A percentile compares a stretch with the other conserved stretches of the same genome.
Evolutionary conservation across 2,113 vertebrate genomes (phyloP).

Genomic region (Paralichthys olivaceus): DNA sequence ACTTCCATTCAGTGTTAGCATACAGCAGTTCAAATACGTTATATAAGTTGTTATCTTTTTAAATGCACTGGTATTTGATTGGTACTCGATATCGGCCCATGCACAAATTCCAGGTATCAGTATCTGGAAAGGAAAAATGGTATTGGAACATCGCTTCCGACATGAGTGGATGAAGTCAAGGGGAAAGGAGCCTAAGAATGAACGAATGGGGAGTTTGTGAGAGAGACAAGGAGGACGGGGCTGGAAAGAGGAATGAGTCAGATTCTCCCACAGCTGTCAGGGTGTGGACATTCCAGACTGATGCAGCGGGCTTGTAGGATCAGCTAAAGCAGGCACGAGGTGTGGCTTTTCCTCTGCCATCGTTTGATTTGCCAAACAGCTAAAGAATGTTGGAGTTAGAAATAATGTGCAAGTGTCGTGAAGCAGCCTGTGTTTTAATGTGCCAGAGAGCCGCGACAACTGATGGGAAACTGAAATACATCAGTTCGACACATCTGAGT

Average conservation of each 20-base stretch:
- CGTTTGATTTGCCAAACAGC: conserved; percentile 37
- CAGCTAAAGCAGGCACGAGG: conserved; percentile 38
- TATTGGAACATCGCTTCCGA: too few species aligned
- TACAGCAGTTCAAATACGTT: too few species aligned
- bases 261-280: conserved; percentile 73
- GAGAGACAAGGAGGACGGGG: conserved; percentile 47
- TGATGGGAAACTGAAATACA: conserved; percentile 19
- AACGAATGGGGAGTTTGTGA: conserved; percentile 31
- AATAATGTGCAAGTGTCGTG: conserved; percentile 32
- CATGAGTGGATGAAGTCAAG: conserved; percentile 28
- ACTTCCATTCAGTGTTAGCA: too few species aligned
- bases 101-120: background rate
- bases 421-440: conserved; percentile 37
- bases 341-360: conserved; percentile 1
- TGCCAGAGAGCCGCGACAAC: conserved; percentile 2
- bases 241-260: conserved; percentile 61
- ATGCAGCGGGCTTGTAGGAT: conserved; percentile 55
- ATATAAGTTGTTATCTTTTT: too few species aligned
- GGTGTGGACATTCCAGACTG: conserved; percentile 67
- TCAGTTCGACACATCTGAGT: background rate
- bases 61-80: too few species aligned
- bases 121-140: too few species aligned
- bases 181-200: conserved; percentile 1
- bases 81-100: background rate
- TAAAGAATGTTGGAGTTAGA: conserved; percentile 40